A percentile compares a stretch with the other conserved stretches of the same genome.
Conservation (phyloP, 1,140 invertebrate genomes). For the Papilio polyxenes region DNA sequence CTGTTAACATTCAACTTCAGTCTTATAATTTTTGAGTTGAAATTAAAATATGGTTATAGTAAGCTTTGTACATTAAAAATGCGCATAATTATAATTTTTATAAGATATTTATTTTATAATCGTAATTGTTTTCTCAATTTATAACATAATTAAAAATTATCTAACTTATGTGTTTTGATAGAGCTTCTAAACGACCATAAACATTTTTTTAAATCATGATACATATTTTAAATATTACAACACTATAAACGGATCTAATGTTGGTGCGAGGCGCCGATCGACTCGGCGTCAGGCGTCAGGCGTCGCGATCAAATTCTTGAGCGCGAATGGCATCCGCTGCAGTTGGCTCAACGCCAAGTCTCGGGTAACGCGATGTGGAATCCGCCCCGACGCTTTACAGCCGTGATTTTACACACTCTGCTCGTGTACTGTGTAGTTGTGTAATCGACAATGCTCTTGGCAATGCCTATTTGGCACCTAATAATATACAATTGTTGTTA, state of each 20-base stretch:
- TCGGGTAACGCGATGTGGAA: conserved; percentile 67
- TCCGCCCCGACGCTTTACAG: conserved; percentile 55
- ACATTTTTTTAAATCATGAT: neutral
- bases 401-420: conserved; percentile 50
- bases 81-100: no score
- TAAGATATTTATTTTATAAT: no score
- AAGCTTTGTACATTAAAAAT: no score
- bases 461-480: conserved; percentile 16
- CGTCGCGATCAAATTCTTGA: conserved; percentile 55
- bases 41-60: no score
- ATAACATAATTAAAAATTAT: no score
- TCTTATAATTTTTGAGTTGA: neutral
- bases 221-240: conserved; percentile 13
- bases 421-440: conserved; percentile 44
- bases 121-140: no score
- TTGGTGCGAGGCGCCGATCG: conserved; percentile 41
- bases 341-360: conserved; percentile 66
- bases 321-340: conserved; percentile 66
- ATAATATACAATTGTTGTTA: neutral
- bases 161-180: no score
- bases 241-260: conserved; percentile 26
- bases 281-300: conserved; percentile 29
- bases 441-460: conserved; percentile 27
- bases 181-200: neutral
- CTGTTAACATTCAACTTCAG: neutral